Evolutionary conservation across 1,140 invertebrate genomes (phyloP), one percentile per base, ranked within the genome.

Genomic region (Micrasema longulum): DNA sequence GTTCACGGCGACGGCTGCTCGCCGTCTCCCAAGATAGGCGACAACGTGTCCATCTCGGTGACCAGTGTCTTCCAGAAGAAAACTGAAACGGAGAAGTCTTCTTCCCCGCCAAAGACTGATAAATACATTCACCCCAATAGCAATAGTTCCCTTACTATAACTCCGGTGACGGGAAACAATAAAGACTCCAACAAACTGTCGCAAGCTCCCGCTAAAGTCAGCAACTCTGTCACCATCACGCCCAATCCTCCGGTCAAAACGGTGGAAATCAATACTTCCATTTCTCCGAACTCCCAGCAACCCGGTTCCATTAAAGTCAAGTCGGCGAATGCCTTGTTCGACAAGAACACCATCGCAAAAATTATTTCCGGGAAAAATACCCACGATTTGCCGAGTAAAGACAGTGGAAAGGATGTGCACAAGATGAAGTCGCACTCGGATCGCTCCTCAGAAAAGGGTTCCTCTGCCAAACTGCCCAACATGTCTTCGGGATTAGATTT

Each of bases 61-160:
- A 69, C 70, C 12, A 76, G 57, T 53, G 68, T 76, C 52, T 70
- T 67, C 50, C 70, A 70, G 22, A 72, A 75, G 67, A 72, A 72
- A 36, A 52, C 20, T 50, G 70, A 69, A 26, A 45, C 18, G 45
- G 68, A 73, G 63, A 76, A 60, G 31, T 63, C 63, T 45, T 16
- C 68, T 52, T 65, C 69, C 5, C 60, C 71, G 10, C 68, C 74
- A 0, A 67, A 69, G 50, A 20, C 5, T 76, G 79, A 62, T 73
- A 82, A 64, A 79, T 81, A 41, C 18, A 77, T 75, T 78, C 79
- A 43, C 14, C 77, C 82, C 0, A 83, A 80, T 52, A 83, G 77
- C 66, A 82, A 83, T 16, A 82, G 83, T 74, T 83, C 82, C 60
- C 81, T 85, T 52, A 85, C 83, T 12, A 72, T 74, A 14, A 67